These are phyloP conservation scores for Tubulanus polymorphus DNA, from an alignment of 2,888 invertebrate genomes.

Conservation along the genomic window DNA sequence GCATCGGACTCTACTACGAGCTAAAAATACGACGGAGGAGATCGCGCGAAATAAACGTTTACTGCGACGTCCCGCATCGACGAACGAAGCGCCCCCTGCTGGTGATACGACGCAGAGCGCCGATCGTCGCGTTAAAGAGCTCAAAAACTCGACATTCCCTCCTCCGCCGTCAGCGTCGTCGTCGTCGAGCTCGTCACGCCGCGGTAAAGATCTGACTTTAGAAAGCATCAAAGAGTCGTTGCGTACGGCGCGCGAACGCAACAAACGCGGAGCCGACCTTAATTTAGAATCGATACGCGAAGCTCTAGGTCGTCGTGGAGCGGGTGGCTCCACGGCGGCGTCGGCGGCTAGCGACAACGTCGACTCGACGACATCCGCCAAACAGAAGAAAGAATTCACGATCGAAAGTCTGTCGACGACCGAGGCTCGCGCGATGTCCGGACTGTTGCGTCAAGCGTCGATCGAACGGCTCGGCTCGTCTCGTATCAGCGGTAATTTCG, in stretches of 20 bases:
- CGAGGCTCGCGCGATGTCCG: conserved; percentile 49
- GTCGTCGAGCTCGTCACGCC: too few relatives aligned
- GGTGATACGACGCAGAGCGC: conserved; percentile 8
- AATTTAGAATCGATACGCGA: conserved; percentile 1
- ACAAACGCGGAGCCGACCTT: too few relatives aligned
- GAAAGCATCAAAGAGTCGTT: conserved; percentile 31
- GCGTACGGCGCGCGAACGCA: too few relatives aligned
- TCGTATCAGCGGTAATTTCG: conserved; percentile 38
- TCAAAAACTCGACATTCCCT: too few relatives aligned
- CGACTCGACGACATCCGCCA: background rate
- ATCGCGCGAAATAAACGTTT: conserved; percentile 10
- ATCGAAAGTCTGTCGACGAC: conserved; percentile 46
- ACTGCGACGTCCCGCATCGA: conserved; percentile 10
- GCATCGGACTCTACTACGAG: too few relatives aligned
- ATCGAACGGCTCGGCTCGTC: conserved; percentile 48
- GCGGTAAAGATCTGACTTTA: conserved; percentile 28
- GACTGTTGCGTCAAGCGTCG: conserved; percentile 45
- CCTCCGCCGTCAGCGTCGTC: too few relatives aligned
- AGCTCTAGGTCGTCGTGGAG: too few relatives aligned
- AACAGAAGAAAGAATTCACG: conserved; percentile 37
- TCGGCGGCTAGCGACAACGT: background rate
- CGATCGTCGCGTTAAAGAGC: conserved; percentile 23
- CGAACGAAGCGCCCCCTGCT: background rate
- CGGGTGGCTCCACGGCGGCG: background rate
- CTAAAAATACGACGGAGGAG: too few relatives aligned